Conservation (phyloP, 2,113 vertebrate species). For the Tapirus terrestris region DNA sequence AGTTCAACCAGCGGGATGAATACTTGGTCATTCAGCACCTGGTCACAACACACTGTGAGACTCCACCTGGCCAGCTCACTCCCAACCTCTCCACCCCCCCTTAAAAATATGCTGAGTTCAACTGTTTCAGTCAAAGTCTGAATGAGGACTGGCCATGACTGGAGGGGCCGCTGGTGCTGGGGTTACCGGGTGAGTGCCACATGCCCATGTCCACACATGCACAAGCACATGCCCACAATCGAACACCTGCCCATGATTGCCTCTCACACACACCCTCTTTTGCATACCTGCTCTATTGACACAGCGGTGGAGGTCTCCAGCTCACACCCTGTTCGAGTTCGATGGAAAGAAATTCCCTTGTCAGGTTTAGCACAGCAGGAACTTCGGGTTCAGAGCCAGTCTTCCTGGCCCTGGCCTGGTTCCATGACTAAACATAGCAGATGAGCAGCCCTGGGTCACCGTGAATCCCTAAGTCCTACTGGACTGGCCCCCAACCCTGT, state of each 20-base stretch:
- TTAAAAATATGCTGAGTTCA: not conserved
- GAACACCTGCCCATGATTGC: not conserved
- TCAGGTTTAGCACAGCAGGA: not conserved
- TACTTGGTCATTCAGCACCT: not conserved
- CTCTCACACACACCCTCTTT: not conserved
- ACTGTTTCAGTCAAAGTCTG: not conserved
- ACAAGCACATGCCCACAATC: not conserved
- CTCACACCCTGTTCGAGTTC: not conserved
- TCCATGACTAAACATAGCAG: not conserved
- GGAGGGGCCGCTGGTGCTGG: too few species aligned
- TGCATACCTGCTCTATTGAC: too few species aligned
- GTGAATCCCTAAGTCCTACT: not conserved
- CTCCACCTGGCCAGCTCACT: not conserved
- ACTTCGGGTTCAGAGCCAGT: too few species aligned
- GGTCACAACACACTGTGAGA: not conserved
- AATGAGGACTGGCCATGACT: not conserved
- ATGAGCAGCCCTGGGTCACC: not conserved
- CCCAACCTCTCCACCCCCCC: too few species aligned
- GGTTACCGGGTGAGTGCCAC: too few species aligned
- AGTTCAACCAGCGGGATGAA: not conserved
- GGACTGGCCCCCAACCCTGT: not conserved
- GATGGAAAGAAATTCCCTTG: not conserved
- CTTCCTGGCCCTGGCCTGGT: not conserved
- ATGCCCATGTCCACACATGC: not conserved
- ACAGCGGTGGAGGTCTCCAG: not conserved